Base-by-base conservation (phyloP, 2,113 vertebrate species). In the Fulica atra region DNA sequence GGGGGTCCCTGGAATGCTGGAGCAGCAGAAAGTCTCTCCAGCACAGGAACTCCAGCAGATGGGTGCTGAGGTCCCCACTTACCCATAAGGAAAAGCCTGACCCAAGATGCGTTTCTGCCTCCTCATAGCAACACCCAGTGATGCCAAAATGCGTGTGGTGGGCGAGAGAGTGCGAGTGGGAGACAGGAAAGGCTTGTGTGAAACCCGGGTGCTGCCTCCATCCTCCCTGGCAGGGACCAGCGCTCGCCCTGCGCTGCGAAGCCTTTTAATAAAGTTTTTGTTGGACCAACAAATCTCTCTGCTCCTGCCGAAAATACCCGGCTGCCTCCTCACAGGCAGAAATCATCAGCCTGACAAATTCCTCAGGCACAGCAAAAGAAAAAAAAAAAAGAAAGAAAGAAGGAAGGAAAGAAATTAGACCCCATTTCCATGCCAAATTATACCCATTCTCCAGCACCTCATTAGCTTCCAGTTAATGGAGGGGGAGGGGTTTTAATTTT, bases 401-500 rank as follows among this genome's bases (percentile, higher is more conserved):
- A 48, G 21, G 48, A 48, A 48, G 48, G 1, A 69, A 64, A 70
- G 0, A 57, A 66, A 73, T 36, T 29, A 65, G 70, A 86, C 38
- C 48, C 44, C 31, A 64, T 88, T 94, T 91, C 88, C 57, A 48
- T 65, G 69, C 61, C 95, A 87, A 76, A 92, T 76, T 64, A 50
- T 13, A 79, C 33, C 73, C 65, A 38, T 64, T 84, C 81, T 76
- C 69, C 74, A 76, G 87, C 78, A 91, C 46, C 92, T 96, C 93
- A 57, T 94, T 81, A 91, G 57, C 50, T 93, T 80, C 54, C 65
- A 74, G 71, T 86, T 93, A 94, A 90, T 76, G 77, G 64, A 72
- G 65, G 89, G 73, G 92, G 71, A 66, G 65, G 88, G 35, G 68
- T 12, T 13, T 82, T 89, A 88, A 92, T 96, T 96, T 88, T 72